These are phyloP conservation scores for Taenaris catops DNA, from an alignment of 2,888 invertebrate genomes.

Conservation along the genomic window DNA sequence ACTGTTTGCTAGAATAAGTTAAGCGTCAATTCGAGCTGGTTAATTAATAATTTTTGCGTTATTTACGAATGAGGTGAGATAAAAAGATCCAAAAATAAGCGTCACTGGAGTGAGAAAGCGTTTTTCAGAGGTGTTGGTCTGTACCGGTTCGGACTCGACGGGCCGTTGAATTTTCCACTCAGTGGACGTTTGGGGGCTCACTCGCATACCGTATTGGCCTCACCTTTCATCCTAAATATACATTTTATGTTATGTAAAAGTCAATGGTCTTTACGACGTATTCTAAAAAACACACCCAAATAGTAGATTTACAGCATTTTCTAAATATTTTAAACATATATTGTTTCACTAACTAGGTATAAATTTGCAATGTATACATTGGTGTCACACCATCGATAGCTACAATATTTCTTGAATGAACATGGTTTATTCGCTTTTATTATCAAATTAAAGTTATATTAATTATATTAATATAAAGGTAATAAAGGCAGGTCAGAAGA, in stretches of 20 bases:
- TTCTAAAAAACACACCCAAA: background rate
- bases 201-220: constrained; percentile 64
- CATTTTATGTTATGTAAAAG: constrained; percentile 21
- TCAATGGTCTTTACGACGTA: constrained; percentile 11
- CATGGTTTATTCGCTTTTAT: too few relatives aligned
- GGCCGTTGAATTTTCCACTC: constrained; percentile 77
- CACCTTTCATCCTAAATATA: constrained; percentile 58
- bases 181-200: constrained; percentile 60
- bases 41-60: constrained; percentile 42
- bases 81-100: constrained; percentile 76
- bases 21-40: too few relatives aligned
- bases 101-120: constrained; percentile 68
- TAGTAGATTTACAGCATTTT: too few relatives aligned
- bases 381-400: too few relatives aligned
- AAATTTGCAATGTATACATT: too few relatives aligned
- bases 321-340: too few relatives aligned
- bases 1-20: too few relatives aligned
- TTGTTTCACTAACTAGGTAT: too few relatives aligned
- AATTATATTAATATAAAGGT: too few relatives aligned
- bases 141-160: constrained; percentile 68
- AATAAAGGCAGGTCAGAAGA: too few relatives aligned
- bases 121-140: constrained; percentile 76
- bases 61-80: constrained; percentile 64
- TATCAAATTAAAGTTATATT: too few relatives aligned
- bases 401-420: too few relatives aligned